A percentile compares a stretch with the other conserved stretches of the same genome.
These are phyloP conservation scores for Itoplectis maculator DNA, from an alignment of 2,888 invertebrate genomes.

Conservation along the genomic window DNA sequence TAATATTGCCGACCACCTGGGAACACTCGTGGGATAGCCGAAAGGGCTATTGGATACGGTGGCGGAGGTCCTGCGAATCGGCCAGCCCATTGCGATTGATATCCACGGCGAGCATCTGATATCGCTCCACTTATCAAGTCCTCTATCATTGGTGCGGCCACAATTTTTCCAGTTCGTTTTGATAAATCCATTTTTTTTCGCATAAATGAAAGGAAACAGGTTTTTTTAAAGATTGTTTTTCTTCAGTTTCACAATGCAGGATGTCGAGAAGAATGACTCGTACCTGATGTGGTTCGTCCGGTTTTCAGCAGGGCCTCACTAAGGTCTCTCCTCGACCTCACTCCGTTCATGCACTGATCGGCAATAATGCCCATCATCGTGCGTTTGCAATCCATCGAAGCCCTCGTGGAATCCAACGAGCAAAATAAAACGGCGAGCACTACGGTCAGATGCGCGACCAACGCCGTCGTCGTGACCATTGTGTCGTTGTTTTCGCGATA, in stretches of 20 bases:
- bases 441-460: neutral
- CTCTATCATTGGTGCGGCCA: neutral
- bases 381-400: constrained; percentile 35
- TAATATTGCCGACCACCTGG: constrained; percentile 5
- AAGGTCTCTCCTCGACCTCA: constrained; percentile 22
- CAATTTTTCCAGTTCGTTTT: neutral
- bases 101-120: neutral
- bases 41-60: neutral
- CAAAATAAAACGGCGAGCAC: constrained; percentile 5
- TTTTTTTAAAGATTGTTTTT: neutral
- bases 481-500: neutral
- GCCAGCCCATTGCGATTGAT: neutral
- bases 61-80: neutral
- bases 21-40: neutral
- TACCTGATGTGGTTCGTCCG: constrained; percentile 14
- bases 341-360: constrained; percentile 33
- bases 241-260: neutral
- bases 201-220: neutral
- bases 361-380: constrained; percentile 41
- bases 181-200: too few species aligned
- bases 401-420: constrained; percentile 15
- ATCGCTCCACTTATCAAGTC: neutral
- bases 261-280: neutral
- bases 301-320: neutral
- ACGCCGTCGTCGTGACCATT: constrained; percentile 10